A percentile compares a stretch with the other conserved stretches of the same genome.
Conservation (phyloP, 2,888 invertebrate genomes). For the Polymixis lichenea region DNA sequence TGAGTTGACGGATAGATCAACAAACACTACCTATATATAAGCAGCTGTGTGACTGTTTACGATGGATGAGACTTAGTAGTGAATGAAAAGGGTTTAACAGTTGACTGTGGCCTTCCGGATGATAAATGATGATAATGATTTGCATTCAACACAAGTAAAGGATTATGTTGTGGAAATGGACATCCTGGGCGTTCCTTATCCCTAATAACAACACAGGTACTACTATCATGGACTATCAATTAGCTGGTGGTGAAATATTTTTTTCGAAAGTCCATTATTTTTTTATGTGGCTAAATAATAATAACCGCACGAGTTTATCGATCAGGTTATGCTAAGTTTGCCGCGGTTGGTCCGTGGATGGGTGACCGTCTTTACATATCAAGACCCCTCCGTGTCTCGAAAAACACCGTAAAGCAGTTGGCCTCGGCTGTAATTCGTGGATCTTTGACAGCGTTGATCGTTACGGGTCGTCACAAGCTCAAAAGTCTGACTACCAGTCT, state of each 20-base stretch:
- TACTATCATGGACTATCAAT: not conserved
- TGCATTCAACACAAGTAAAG: slow-evolving; percentile 6
- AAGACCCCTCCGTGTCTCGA: too few relatives aligned
- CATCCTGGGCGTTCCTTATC: not conserved
- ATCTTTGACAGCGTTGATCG: too few relatives aligned
- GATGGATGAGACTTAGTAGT: slow-evolving; percentile 1
- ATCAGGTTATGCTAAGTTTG: too few relatives aligned
- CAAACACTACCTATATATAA: not conserved
- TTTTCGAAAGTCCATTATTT: too few relatives aligned
- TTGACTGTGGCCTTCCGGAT: slow-evolving; percentile 32
- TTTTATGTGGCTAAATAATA: too few relatives aligned
- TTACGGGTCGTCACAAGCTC: too few relatives aligned
- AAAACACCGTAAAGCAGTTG: too few relatives aligned
- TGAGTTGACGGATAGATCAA: not conserved
- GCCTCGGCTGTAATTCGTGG: too few relatives aligned
- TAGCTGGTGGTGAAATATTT: not conserved
- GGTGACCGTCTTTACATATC: too few relatives aligned
- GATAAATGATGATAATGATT: slow-evolving; percentile 42
- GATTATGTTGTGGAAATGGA: not conserved
- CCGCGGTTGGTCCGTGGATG: too few relatives aligned
- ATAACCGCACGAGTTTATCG: too few relatives aligned
- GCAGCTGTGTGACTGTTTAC: not conserved
- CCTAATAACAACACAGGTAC: not conserved
- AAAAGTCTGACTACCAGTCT: too few relatives aligned
- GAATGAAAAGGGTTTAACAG: slow-evolving; percentile 53